Evolutionary conservation across 2,888 invertebrate species (phyloP), one percentile per base, ranked within the genome.

Genomic region (Adineta ricciae): DNA sequence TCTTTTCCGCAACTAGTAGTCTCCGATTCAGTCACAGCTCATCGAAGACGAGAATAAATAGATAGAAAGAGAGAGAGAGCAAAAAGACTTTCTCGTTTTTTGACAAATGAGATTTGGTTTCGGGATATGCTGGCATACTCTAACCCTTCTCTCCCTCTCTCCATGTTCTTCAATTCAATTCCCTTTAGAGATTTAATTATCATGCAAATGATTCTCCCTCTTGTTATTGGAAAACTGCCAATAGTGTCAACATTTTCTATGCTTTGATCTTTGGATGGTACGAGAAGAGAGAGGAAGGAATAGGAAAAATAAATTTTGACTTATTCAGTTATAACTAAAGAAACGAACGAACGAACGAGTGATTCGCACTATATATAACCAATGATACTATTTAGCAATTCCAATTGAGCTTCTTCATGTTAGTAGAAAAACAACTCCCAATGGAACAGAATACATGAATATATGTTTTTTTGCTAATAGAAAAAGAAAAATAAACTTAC

Each of bases 51-150:
- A 54, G 54, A 54, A 54, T 54, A 24, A 54, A 54, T 5, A n/a
- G 54, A 54, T 8, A 54, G 2, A 21, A 8, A n/a, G n/a, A n/a
- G 8, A 52, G 21, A 21, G 52, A 52, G 16, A 64, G 14, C 11
- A 32, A 72, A 32, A 36, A 19, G 16, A 36, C 36, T 36, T 72
- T 36, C 72, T 72, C 19, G 2, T 72, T 72, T 32, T 72, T 32
- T 36, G 32, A 72, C 32, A 72, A 36, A 72, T 72, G 72, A 72
- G 72, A 72, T 72, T 72, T 72, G 72, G 72, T 32, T 72, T 72
- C 19, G 54, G 4, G 54, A 54, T 21, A 54, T 54, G 2, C 54
- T 5, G 54, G 24, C 19, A 54, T 54, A 54, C 54, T 54, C 54
- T 54, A 24, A 4, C 5, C 5, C 54, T 52, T 24, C 27, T 64